Conservation (phyloP, 2,113 vertebrate genomes). For the Vidua macroura region DNA sequence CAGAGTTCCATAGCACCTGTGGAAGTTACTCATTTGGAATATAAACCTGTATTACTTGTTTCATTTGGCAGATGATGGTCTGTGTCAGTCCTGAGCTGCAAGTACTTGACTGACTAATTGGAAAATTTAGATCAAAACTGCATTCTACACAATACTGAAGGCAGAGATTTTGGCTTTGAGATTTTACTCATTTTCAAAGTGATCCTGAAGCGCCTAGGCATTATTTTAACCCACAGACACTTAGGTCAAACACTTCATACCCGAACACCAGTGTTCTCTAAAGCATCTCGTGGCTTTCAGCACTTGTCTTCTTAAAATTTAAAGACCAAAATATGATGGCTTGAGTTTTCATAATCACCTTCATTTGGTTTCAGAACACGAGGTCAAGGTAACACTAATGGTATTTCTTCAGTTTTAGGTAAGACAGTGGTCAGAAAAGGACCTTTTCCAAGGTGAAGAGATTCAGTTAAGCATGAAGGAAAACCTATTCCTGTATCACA, state of each 20-base stretch:
- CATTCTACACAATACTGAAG: neutral
- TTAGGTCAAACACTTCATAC: neutral
- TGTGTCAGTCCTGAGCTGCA: neutral
- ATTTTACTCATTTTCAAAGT: neutral
- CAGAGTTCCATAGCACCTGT: neutral
- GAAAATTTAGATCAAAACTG: neutral
- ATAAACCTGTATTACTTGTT: neutral
- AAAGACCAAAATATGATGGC: neutral
- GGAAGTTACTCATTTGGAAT: neutral
- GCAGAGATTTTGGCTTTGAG: neutral
- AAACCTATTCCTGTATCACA: fast-evolving
- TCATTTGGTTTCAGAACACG: neutral
- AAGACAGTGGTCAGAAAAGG: neutral
- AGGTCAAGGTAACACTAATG: neutral
- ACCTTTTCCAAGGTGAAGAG: neutral
- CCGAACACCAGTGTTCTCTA: neutral
- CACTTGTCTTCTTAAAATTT: neutral
- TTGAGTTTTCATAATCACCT: neutral
- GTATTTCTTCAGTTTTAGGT: neutral
- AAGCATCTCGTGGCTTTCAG: neutral
- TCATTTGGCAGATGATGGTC: neutral
- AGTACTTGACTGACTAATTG: neutral
- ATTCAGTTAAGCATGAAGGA: neutral
- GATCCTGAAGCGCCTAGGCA: neutral
- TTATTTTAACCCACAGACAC: neutral